Conservation (phyloP, 2,888 invertebrate species). For the Zootermopsis nevadensis region DNA sequence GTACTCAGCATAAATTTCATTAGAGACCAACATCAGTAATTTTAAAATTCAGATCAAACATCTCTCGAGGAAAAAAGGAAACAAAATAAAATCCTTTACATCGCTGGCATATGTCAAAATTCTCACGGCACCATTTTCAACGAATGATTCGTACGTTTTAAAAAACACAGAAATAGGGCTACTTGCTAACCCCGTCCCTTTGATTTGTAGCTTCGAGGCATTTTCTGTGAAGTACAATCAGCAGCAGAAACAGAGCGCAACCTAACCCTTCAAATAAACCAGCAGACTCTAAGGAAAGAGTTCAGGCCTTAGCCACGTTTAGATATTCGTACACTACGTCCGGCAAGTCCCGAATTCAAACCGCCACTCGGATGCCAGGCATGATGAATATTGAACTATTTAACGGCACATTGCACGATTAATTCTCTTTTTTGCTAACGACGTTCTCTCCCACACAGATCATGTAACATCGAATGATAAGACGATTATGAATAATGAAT, state of each 20-base stretch:
- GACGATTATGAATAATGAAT: too few species aligned
- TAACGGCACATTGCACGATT: too few species aligned
- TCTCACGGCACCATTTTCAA: constrained; percentile 39
- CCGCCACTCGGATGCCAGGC: too few species aligned
- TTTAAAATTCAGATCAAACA: background rate
- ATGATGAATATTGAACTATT: too few species aligned
- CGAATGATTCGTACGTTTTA: constrained; percentile 37
- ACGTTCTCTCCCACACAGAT: too few species aligned
- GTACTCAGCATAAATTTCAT: background rate
- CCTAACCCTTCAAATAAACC: too few species aligned
- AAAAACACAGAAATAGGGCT: constrained; percentile 14
- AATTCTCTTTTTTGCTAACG: too few species aligned
- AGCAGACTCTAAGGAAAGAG: too few species aligned
- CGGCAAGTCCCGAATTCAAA: too few species aligned
- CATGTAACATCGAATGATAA: too few species aligned
- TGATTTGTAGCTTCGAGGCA: background rate
- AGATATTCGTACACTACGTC: too few species aligned
- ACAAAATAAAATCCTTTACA: constrained; percentile 40
- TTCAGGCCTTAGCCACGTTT: too few species aligned
- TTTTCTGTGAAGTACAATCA: constrained; percentile 27
- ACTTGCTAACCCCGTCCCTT: constrained; percentile 7
- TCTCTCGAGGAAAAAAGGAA: background rate
- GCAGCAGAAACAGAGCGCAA: background rate
- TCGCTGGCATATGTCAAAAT: constrained; percentile 37
- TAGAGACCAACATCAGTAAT: background rate